phyloP scores from a whole-genome alignment of 1,140 invertebrate genomes.

The Papilio dardanus region DNA sequence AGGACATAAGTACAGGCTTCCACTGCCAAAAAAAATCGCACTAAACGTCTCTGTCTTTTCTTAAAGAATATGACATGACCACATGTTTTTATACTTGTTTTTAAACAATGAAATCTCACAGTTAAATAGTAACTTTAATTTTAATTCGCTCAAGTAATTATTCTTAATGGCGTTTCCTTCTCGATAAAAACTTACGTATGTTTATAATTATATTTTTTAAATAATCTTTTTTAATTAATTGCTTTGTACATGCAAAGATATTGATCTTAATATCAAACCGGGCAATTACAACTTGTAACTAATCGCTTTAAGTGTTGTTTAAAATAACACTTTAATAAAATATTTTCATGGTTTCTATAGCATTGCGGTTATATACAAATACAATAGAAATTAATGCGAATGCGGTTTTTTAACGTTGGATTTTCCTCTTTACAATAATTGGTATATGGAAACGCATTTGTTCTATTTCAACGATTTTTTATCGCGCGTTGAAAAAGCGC shows the following conservation, averaged over 20 bases:
- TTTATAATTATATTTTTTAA: background rate
- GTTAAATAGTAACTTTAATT: background rate
- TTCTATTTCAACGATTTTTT: too few species aligned
- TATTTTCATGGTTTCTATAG: background rate
- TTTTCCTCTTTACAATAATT: too few species aligned
- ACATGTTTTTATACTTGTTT: background rate
- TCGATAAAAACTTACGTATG: background rate
- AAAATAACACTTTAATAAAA: background rate
- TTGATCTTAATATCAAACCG: slow-evolving; percentile 4
- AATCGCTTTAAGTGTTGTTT: slow-evolving; percentile 17
- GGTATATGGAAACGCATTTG: too few species aligned
- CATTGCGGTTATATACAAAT: too few species aligned
- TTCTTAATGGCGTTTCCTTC: background rate
- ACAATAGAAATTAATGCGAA: too few species aligned
- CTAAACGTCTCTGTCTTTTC: background rate
- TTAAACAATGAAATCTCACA: background rate
- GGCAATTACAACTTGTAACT: slow-evolving; percentile 16
- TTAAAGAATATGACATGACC: background rate
- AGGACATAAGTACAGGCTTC: background rate
- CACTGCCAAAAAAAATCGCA: background rate
- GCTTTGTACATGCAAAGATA: slow-evolving; percentile 20
- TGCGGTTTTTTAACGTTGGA: too few species aligned
- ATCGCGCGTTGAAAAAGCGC: too few species aligned
- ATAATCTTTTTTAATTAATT: slow-evolving; percentile 13
- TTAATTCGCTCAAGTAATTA: slow-evolving; percentile 8